phyloP scores from a whole-genome alignment of 2,888 invertebrate genomes.

The Lobophora halterata region DNA sequence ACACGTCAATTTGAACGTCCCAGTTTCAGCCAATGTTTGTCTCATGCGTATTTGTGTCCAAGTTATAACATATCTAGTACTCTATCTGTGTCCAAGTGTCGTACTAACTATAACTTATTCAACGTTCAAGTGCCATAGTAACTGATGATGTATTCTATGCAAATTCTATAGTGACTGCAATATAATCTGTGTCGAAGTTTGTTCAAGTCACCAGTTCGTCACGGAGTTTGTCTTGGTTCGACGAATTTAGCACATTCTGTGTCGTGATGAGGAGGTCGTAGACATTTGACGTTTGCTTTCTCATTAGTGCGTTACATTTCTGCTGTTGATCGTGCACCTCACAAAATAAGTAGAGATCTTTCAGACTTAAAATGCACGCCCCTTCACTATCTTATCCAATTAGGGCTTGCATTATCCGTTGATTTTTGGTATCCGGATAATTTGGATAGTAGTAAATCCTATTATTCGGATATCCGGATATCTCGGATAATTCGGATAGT shows the following conservation, averaged over 20 bases:
- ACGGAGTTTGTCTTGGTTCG: conserved; percentile 64
- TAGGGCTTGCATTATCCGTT: too few relatives aligned
- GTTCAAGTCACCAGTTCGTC: conserved; percentile 65
- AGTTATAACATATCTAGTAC: neutral
- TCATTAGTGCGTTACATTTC: conserved; percentile 73
- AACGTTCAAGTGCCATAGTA: conserved; percentile 1
- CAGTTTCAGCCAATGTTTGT: conserved; percentile 36
- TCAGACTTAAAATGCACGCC: too few relatives aligned
- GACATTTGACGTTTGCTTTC: conserved; percentile 64
- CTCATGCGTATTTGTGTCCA: conserved; percentile 17
- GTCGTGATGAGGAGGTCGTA: conserved; percentile 63
- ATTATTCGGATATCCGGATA: too few relatives aligned
- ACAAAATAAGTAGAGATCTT: neutral
- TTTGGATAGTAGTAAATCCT: too few relatives aligned
- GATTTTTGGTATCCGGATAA: too few relatives aligned
- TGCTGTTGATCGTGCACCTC: conserved; percentile 27
- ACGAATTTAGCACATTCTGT: conserved; percentile 72
- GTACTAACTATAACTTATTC: conserved; percentile 8
- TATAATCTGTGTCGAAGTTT: conserved; percentile 35
- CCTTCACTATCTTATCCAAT: too few relatives aligned
- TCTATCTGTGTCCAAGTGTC: conserved; percentile 1
- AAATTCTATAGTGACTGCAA: neutral
- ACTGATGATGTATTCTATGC: conserved; percentile 7
- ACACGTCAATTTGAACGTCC: conserved; percentile 37
- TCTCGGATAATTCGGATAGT: too few relatives aligned